These are phyloP conservation scores for Rhodeus uyekii DNA, from an alignment of 2,797 vertebrate species.

Conservation along the genomic window DNA sequence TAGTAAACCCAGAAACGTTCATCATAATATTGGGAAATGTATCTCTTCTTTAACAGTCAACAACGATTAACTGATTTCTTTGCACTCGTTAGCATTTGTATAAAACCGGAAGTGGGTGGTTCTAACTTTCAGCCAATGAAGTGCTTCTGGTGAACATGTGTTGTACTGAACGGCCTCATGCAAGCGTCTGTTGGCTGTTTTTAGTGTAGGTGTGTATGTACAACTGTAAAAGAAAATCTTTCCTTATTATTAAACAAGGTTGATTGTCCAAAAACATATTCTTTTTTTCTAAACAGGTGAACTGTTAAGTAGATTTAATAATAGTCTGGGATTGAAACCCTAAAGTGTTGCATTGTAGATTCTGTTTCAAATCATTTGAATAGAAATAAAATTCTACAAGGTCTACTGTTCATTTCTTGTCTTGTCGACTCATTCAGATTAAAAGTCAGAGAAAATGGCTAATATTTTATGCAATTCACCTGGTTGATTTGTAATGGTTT, in stretches of 20 bases:
- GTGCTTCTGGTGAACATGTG: constrained; percentile 29
- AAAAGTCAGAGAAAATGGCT: too few species aligned
- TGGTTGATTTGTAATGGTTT: background rate
- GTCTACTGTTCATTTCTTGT: constrained; percentile 10
- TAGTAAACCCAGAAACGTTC: background rate
- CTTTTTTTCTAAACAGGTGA: constrained; percentile 63
- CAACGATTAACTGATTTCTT: background rate
- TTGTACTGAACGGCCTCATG: constrained; percentile 70
- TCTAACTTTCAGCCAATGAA: constrained; percentile 33
- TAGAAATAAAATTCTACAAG: constrained; percentile 73
- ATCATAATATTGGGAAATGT: background rate
- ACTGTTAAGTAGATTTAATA: constrained; percentile 63
- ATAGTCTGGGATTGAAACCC: constrained; percentile 49
- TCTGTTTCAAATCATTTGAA: constrained; percentile 62
- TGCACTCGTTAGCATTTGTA: constrained; percentile 20
- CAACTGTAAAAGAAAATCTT: constrained; percentile 66
- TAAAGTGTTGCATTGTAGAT: constrained; percentile 45
- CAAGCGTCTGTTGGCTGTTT: constrained; percentile 65
- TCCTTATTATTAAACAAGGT: constrained; percentile 55
- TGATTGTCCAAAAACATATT: constrained; percentile 66
- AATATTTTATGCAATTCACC: background rate
- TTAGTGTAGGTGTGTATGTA: constrained; percentile 76
- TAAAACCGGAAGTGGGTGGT: constrained; percentile 1
- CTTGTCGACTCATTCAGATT: background rate
- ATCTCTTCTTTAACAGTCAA: background rate